phyloP scores from a whole-genome alignment of 2,888 invertebrate genomes.

The Stenolophus ochropezus region DNA sequence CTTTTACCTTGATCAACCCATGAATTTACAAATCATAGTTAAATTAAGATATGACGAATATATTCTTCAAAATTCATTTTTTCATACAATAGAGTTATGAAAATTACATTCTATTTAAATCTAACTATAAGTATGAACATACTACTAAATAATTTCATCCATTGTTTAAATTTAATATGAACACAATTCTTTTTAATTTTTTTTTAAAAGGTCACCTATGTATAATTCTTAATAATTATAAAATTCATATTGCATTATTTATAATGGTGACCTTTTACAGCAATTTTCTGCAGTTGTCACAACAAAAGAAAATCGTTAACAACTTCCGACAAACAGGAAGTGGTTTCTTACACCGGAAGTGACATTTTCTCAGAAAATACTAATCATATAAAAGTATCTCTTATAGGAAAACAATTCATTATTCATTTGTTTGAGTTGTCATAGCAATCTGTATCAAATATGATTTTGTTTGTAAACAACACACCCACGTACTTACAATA shows the following conservation, averaged over 20 bases:
- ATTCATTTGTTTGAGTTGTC: not conserved
- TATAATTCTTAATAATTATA: conserved; percentile 17
- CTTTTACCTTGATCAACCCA: not conserved
- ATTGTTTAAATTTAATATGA: conserved; percentile 19
- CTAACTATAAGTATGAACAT: not conserved
- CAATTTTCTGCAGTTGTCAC: not conserved
- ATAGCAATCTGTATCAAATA: not conserved
- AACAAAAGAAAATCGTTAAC: not conserved
- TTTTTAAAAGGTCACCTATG: conserved; percentile 11
- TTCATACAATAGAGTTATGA: not conserved
- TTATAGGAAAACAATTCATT: not conserved
- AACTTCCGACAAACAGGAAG: not conserved
- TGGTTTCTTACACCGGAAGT: not conserved
- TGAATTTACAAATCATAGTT: not conserved
- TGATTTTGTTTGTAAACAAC: not conserved
- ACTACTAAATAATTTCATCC: not conserved
- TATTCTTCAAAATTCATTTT: not conserved
- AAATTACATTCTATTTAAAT: not conserved
- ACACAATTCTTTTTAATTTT: not conserved
- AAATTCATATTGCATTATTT: conserved; percentile 25
- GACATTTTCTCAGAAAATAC: not conserved
- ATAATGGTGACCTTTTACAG: not conserved
- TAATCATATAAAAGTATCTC: not conserved
- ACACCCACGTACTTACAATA: not conserved
- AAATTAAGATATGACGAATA: not conserved